phyloP scores from a whole-genome alignment of 2,888 invertebrate species.

The Zaprionus bogoriensis region DNA sequence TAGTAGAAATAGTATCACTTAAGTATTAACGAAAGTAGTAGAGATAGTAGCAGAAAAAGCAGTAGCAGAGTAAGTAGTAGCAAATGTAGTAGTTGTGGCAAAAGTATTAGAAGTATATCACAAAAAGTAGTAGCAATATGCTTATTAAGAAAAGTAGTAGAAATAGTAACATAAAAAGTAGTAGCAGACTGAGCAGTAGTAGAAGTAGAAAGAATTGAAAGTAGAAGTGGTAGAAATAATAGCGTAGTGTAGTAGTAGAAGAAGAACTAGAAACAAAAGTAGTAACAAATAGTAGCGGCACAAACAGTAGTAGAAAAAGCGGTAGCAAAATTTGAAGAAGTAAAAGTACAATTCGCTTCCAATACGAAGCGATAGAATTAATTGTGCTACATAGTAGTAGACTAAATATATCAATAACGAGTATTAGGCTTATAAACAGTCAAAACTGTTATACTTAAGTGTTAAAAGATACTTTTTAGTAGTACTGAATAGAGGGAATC shows the following conservation, averaged over 20 bases:
- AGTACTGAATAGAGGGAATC: no score
- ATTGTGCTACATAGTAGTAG: no score
- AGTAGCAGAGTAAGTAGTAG: neutral
- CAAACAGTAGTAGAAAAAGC: neutral
- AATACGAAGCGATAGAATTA: no score
- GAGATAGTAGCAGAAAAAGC: neutral
- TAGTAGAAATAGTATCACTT: neutral
- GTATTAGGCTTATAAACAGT: no score
- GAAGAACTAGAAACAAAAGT: neutral
- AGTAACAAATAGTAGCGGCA: neutral
- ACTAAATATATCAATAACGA: no score
- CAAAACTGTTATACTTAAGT: no score
- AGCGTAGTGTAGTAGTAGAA: neutral
- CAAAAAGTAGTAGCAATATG: neutral
- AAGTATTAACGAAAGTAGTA: neutral
- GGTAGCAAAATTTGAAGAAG: no score
- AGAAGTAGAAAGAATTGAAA: neutral
- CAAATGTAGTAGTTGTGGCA: no score
- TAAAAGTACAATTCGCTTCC: no score
- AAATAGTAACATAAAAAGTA: neutral
- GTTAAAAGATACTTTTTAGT: no score
- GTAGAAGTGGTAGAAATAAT: neutral
- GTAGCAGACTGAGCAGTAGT: neutral
- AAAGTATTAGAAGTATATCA: neutral
- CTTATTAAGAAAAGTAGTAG: neutral